phyloP scores from a whole-genome alignment of 2,797 vertebrate genomes.

The Distichodus sexfasciatus region DNA sequence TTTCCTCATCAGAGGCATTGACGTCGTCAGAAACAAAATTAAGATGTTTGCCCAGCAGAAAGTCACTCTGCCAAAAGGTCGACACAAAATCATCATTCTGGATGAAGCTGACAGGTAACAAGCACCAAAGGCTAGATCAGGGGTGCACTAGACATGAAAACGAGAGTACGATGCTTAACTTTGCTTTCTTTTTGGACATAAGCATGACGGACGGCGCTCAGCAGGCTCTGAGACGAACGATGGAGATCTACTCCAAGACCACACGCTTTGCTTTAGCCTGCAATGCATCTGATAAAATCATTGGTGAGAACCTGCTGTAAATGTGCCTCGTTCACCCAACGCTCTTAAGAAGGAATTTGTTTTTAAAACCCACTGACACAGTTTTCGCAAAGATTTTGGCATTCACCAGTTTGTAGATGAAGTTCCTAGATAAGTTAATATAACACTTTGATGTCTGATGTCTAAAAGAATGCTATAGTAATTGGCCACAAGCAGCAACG shows the following conservation, averaged over 20 bases:
- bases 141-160: neutral
- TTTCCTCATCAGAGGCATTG: constrained; percentile 90
- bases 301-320: no score
- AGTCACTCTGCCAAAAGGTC: constrained; percentile 91
- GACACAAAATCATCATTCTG: constrained; percentile 96
- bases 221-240: constrained; percentile 93
- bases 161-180: neutral
- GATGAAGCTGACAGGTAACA: constrained; percentile 96
- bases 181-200: neutral
- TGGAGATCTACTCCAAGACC: constrained; percentile 98
- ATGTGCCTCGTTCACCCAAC: no score
- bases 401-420: no score
- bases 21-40: constrained; percentile 98
- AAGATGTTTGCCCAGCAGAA: constrained; percentile 99
- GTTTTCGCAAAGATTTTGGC: no score
- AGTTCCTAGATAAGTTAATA: no score
- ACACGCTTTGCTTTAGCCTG: constrained; percentile 95
- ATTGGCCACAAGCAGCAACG: no score
- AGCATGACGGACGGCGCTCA: constrained; percentile 99
- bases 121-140: neutral
- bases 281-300: constrained; percentile 96
- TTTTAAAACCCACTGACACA: no score
- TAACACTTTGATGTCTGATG: no score
- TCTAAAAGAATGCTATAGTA: no score
- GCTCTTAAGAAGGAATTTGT: no score